Evolutionary conservation across 2,888 invertebrate species (phyloP), one percentile per base, ranked within the genome.

Genomic region (Lasioglossum leucozonium): DNA sequence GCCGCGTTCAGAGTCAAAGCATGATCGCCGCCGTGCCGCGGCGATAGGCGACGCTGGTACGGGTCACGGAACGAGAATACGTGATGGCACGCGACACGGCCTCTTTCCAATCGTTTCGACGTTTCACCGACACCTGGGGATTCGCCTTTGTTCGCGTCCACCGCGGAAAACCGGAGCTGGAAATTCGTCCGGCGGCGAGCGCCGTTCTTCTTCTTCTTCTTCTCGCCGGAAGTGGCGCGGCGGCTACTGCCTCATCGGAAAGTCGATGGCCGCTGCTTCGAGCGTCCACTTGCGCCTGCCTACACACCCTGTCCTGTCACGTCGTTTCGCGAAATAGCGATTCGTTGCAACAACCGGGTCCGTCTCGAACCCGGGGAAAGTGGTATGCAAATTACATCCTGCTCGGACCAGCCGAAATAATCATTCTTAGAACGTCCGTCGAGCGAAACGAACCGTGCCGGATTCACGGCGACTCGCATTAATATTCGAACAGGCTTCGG

Each of bases 21-120:
- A 81, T 81, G 58, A 58, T 58, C 55, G 55, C 51, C 51, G 51
- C 51, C 55, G n/a, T 22, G 51, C 51, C 55, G n/a, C 55, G 26
- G 58, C 5, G 26, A 58, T 58, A 58, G 58, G 58, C 58, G 58
- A 58, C 71, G 71, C 58, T 30, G 47, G 80, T 71, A 77, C 73
- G 76, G 72, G 69, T 77, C 73, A 72, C 76, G 84, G 55, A 65
- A 69, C 83, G 78, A 81, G 75, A 75, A 84, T 79, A 84, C 90
- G 87, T 87, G 89, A 89, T 42, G 91, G 87, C 84, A 88, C 86
- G 87, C 84, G 82, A 79, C 87, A 26, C 58, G 89, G 80, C 86
- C 84, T 79, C 82, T 89, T 90, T 88, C 81, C 85, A 62, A 76
- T 85, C 78, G 75, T 82, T 85, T 86, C 85, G 81, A 65, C 82